Conservation (phyloP, 2,113 vertebrate genomes). For the Myxocyprinus asiaticus region DNA sequence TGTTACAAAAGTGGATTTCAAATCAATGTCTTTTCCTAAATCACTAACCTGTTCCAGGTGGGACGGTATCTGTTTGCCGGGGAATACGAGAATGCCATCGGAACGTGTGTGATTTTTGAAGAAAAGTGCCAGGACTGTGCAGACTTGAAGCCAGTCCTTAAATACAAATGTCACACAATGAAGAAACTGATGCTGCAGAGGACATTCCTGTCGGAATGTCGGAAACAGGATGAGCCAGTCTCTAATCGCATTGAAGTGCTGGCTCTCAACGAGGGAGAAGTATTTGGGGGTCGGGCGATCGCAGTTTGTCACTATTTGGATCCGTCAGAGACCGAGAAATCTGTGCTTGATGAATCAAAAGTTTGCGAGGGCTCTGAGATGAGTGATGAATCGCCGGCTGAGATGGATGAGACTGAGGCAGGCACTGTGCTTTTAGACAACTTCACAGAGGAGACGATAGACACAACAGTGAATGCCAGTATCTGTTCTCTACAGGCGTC, state of each 20-base stretch:
- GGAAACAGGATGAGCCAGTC: conserved; percentile 84
- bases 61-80: conserved; percentile 83
- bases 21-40: too few species aligned
- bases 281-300: conserved; percentile 4
- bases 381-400: conserved; percentile 30
- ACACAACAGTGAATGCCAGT: not conserved
- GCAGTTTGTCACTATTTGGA: conserved; percentile 45
- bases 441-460: not conserved
- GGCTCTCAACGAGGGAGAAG: conserved; percentile 37
- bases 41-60: too few species aligned
- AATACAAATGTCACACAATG: conserved; percentile 88
- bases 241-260: conserved; percentile 69
- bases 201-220: conserved; percentile 90
- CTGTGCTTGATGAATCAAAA: conserved; percentile 10
- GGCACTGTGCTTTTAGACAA: too few species aligned
- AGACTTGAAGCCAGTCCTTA: conserved; percentile 75
- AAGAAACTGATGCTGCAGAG: conserved; percentile 96
- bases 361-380: not conserved
- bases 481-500: not conserved
- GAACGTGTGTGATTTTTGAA: conserved; percentile 92
- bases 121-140: conserved; percentile 78
- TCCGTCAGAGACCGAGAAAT: not conserved
- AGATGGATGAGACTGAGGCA: conserved; percentile 2
- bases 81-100: conserved; percentile 91
- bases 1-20: too few species aligned